These are phyloP conservation scores for Zoanthus solanderi DNA, from an alignment of 92 coral and sea anemone genomes.

Conservation along the genomic window DNA sequence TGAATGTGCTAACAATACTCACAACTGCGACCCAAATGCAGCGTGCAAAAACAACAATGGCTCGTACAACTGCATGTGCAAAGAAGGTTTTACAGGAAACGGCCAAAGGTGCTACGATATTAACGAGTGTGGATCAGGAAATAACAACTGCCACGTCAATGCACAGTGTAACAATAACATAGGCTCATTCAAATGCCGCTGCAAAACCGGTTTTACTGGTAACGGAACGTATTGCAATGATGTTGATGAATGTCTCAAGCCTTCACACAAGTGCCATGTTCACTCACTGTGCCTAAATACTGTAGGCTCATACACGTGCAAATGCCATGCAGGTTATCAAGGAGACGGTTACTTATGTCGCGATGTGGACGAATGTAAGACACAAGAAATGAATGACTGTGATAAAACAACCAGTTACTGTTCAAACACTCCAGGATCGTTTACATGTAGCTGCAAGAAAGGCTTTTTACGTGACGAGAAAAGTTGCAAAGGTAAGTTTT, in stretches of 20 bases:
- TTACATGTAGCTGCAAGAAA: not conserved
- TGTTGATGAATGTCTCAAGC: not conserved
- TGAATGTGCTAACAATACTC: slow-evolving; percentile 31
- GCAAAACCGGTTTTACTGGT: slow-evolving; percentile 27
- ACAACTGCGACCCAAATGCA: slow-evolving; percentile 44
- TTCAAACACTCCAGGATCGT: slow-evolving; percentile 8
- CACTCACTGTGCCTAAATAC: not conserved
- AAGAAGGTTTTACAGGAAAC: slow-evolving; percentile 43
- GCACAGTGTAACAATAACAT: not conserved
- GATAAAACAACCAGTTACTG: not conserved
- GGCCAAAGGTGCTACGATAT: slow-evolving; percentile 65
- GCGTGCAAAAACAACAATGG: slow-evolving; percentile 38
- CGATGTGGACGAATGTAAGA: slow-evolving; percentile 7
- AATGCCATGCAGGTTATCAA: not conserved
- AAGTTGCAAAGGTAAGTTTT: not conserved
- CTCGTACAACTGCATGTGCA: slow-evolving; percentile 43
- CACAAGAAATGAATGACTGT: not conserved
- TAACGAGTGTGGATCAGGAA: slow-evolving; percentile 40
- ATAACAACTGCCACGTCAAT: not conserved
- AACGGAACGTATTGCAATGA: slow-evolving; percentile 1
- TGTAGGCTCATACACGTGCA: not conserved
- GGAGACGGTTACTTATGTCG: not conserved
- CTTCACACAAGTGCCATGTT: not conserved
- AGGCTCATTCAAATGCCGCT: slow-evolving; percentile 2
- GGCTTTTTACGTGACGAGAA: not conserved